Conservation (phyloP, 2,888 invertebrate species). For the Urechis unicinctus region DNA sequence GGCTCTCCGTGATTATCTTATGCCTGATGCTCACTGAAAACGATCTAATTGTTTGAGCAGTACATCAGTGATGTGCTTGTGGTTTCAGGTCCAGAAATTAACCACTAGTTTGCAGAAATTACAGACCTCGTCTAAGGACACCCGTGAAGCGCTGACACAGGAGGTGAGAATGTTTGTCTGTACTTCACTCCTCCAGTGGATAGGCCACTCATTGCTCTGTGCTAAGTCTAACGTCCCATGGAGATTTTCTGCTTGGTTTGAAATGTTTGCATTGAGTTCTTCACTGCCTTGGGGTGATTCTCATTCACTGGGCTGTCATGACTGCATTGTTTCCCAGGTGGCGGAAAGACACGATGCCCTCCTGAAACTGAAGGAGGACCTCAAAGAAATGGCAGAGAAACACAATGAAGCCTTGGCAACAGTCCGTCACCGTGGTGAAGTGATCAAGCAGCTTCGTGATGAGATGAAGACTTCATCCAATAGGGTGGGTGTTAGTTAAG, state of each 20-base stretch:
- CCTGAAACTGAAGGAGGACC: conserved; percentile 34
- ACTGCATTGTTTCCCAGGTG: conserved; percentile 33
- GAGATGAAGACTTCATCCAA: conserved; percentile 31
- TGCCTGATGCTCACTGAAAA: background rate
- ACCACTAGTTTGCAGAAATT: conserved; percentile 44
- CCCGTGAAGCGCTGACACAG: conserved; percentile 40
- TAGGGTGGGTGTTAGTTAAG: conserved; percentile 20
- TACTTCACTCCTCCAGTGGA: background rate
- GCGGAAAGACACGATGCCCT: conserved; percentile 41
- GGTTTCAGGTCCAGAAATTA: conserved; percentile 38
- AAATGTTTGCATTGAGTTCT: background rate
- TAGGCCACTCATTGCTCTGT: too few species aligned
- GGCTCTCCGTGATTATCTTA: background rate
- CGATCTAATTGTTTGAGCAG: background rate
- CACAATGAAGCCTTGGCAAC: conserved; percentile 35
- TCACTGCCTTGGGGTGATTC: background rate
- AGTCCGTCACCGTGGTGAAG: conserved; percentile 38
- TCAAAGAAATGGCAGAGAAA: conserved; percentile 39
- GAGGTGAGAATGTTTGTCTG: too few species aligned
- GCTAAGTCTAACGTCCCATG: background rate
- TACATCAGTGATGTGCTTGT: background rate
- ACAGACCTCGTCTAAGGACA: conserved; percentile 44
- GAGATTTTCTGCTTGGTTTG: background rate
- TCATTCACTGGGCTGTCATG: background rate
- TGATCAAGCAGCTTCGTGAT: conserved; percentile 37